Conservation (phyloP, 2,888 invertebrate species). For the Pandemis corylana region DNA sequence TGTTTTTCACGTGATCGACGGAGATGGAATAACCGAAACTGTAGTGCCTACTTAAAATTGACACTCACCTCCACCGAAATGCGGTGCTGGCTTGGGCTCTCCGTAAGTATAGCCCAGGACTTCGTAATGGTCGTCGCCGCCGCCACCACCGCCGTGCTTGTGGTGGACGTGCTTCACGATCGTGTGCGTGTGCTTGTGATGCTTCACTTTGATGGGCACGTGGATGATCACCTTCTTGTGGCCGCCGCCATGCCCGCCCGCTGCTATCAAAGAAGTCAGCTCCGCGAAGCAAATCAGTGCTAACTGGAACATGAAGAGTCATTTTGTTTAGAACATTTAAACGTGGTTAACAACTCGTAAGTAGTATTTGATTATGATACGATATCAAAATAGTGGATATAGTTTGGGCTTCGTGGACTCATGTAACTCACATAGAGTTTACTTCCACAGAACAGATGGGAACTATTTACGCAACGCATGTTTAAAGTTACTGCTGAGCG, state of each 20-base stretch:
- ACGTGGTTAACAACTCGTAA: not conserved
- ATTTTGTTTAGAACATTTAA: not conserved
- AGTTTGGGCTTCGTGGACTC: too few relatives aligned
- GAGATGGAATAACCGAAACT: not conserved
- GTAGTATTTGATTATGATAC: too few relatives aligned
- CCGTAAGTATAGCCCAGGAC: constrained; percentile 88
- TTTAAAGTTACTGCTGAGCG: too few relatives aligned
- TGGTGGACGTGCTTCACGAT: constrained; percentile 90
- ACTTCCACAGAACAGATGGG: too few relatives aligned
- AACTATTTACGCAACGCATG: too few relatives aligned
- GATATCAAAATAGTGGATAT: too few relatives aligned
- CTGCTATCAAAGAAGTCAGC: constrained; percentile 65
- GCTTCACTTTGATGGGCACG: constrained; percentile 91
- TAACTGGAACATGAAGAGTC: constrained; percentile 62
- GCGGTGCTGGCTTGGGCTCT: constrained; percentile 84
- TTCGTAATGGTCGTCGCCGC: constrained; percentile 87
- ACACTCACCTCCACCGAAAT: constrained; percentile 72
- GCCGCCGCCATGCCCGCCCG: constrained; percentile 81
- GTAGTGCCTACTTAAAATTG: not conserved
- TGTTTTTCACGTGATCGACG: not conserved
- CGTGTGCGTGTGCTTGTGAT: constrained; percentile 91
- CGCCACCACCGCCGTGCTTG: constrained; percentile 82
- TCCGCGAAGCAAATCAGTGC: constrained; percentile 70
- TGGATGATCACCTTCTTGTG: constrained; percentile 91
- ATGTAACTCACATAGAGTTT: too few relatives aligned